Conservation (phyloP, 2,888 invertebrate genomes). For the Cosmia trapezina region DNA sequence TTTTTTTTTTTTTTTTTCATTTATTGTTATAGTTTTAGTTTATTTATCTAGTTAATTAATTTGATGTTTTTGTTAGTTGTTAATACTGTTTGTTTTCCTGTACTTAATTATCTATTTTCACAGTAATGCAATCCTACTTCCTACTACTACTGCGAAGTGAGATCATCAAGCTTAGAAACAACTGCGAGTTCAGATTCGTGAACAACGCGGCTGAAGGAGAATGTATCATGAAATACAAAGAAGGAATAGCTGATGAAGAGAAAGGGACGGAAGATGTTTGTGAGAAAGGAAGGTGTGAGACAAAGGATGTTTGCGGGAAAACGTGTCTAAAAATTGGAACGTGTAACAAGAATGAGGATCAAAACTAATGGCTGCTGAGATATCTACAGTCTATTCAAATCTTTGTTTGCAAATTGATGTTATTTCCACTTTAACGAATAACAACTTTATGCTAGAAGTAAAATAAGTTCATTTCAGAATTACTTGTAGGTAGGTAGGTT, state of each 20-base stretch:
- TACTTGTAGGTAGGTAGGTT: neutral
- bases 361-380: slow-evolving; percentile 5
- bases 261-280: neutral
- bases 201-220: slow-evolving; percentile 51
- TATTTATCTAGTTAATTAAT: no score
- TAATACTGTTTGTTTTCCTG: no score
- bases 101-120: neutral
- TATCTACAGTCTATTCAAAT: neutral
- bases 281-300: no score
- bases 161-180: slow-evolving; percentile 51
- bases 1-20: no score
- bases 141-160: slow-evolving; percentile 57
- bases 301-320: neutral
- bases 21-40: no score
- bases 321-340: slow-evolving; percentile 3
- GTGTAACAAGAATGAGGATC: slow-evolving; percentile 7
- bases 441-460: neutral
- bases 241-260: slow-evolving; percentile 17
- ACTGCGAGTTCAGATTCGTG: slow-evolving; percentile 52
- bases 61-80: no score
- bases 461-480: neutral
- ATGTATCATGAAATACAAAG: slow-evolving; percentile 35
- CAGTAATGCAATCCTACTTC: slow-evolving; percentile 41
- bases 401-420: neutral
- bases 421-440: neutral